Conservation (phyloP, 2,797 vertebrate species). For the Trachurus trachurus region DNA sequence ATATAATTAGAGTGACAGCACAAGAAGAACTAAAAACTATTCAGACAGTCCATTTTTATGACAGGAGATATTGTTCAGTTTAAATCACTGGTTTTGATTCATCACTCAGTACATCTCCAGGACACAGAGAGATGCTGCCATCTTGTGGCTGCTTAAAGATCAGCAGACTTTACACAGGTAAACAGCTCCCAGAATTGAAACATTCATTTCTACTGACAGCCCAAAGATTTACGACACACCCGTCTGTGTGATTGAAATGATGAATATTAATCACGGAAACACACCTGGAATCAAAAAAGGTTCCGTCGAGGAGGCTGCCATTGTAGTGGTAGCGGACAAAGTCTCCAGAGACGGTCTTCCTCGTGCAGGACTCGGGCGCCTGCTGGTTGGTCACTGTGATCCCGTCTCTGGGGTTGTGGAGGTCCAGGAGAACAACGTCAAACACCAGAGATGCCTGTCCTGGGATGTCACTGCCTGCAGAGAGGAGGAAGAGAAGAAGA, state of each 20-base stretch:
- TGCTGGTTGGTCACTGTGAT: conserved; percentile 88
- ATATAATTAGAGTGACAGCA: not conserved
- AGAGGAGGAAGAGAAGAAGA: not conserved
- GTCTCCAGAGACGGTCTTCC: conserved; percentile 90
- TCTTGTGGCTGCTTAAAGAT: conserved; percentile 39
- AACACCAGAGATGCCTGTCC: conserved; percentile 97
- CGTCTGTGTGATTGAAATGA: not conserved
- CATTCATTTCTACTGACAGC: not conserved
- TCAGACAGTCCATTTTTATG: not conserved
- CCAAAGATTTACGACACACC: not conserved
- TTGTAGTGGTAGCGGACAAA: conserved; percentile 98
- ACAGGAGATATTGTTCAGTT: conserved; percentile 19
- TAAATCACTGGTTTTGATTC: conserved; percentile 29
- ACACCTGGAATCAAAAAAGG: conserved; percentile 96
- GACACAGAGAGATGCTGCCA: conserved; percentile 50
- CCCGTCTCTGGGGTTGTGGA: conserved; percentile 96
- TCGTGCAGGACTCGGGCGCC: conserved; percentile 88
- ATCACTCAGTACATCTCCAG: accelerated
- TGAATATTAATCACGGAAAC: conserved; percentile 8
- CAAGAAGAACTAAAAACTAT: not conserved
- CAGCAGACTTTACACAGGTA: not conserved
- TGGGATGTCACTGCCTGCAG: conserved; percentile 95
- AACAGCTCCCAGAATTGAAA: not conserved
- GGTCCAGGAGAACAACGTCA: conserved; percentile 93
- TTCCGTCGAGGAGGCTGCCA: conserved; percentile 94